phyloP scores from a whole-genome alignment of 1,140 invertebrate genomes.

The Dendrolimus kikuchii region DNA sequence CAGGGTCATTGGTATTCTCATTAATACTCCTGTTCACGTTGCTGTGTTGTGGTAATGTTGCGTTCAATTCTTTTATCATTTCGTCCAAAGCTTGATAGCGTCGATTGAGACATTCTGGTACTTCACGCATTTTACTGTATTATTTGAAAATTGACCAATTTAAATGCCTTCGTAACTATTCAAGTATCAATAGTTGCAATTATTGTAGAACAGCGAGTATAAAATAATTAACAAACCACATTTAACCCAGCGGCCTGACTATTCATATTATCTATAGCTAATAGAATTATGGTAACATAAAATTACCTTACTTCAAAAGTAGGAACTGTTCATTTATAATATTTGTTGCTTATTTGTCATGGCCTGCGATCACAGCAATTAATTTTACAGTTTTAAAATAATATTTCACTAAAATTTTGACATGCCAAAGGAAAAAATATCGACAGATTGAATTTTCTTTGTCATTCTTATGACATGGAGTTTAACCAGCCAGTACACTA shows the following conservation, averaged over 20 bases:
- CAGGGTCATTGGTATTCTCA: constrained; percentile 19
- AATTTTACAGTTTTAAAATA: constrained; percentile 8
- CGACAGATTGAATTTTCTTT: not conserved
- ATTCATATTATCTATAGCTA: no score
- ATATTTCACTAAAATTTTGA: constrained; percentile 19
- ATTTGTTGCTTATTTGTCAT: constrained; percentile 1
- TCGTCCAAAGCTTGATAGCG: constrained; percentile 43
- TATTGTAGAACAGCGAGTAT: no score
- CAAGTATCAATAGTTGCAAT: no score
- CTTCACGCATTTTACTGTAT: constrained; percentile 27
- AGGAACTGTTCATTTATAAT: not conserved
- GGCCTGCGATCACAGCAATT: constrained; percentile 1
- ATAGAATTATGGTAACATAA: no score
- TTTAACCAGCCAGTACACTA: no score
- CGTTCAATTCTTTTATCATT: constrained; percentile 35
- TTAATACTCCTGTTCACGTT: constrained; percentile 3
- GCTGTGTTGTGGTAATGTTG: constrained; percentile 1
- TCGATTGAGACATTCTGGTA: constrained; percentile 44
- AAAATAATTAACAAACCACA: no score
- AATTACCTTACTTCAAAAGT: no score
- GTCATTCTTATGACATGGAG: no score
- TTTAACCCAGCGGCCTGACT: no score
- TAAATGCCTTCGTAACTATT: no score
- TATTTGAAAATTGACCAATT: no score
- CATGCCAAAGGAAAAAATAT: constrained; percentile 10